Evolutionary conservation across 2,797 vertebrate genomes (phyloP), one percentile per base, ranked within the genome.

Genomic region (Lutjanus campechanus): DNA sequence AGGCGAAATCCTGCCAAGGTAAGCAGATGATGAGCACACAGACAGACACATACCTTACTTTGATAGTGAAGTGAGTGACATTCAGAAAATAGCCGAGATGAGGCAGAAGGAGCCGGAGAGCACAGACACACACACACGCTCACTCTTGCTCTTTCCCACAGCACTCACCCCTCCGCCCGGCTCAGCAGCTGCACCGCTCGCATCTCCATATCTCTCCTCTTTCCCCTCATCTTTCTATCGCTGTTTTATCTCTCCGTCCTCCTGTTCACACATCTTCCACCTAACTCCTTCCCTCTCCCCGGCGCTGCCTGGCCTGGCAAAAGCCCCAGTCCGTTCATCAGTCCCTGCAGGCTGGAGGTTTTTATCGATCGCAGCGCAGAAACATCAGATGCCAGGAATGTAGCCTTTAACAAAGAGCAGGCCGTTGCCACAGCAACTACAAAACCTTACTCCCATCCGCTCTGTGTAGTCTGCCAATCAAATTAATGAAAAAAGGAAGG

Each of bases 361-460:
- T 90, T 85, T 90, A 95, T 95, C 88, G 94, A 95, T 93, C 81
- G 85, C 85, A 25, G 83, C 89, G 60, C 90, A 92, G 92, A 90
- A 91, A 91, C 93, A 93, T 94, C 93, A 94, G 91, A 95, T 93
- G 90, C 92, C 92, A 89, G 93, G 91, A 93, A 93, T 93, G 93
- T 89, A 93, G 93, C 93, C 88, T 92, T 91, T 91, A 92, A 93
- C 92, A 94, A 93, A 94, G 93, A 96, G 93, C 93, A 92, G 92
- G 87, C 92, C 80, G 95, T 96, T 95, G 92, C 95, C 93, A 95
- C 91, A 91, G 95, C 95, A 96, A 96, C 94, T 89, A 90, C 92
- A 95, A 93, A 86, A 89, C 93, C 92, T 91, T 66, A 92, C 93
- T 94, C 91, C 89, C 87, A 91, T 93, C 91, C 88, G 72, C 89